Base-by-base conservation (phyloP, 2,113 vertebrate species). In the Gadus macrocephalus region DNA sequence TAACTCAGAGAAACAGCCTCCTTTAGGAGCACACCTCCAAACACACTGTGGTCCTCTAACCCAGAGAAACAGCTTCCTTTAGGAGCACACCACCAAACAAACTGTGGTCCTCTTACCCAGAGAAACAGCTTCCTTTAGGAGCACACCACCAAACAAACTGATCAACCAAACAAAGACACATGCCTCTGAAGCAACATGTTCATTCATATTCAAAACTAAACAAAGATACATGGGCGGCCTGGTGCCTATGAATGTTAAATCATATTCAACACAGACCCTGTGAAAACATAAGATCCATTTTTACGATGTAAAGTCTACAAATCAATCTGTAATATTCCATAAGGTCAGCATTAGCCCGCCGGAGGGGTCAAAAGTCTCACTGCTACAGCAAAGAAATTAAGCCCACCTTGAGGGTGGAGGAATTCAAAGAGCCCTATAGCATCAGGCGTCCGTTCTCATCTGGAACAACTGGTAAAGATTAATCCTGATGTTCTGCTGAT, bases 31-130 rank as follows among this genome's bases (percentile, higher is more conserved):
- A 85, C 78, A 85, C 74, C 85, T 79, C 83, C 42, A 49, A 49
- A 84, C 69, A 87, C 68, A 71, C 70, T 89, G 89, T 20, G 87
- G 87, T 89, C 90, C 85, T 81, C 11, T 81, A 25, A 62, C 68
- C 61, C 31, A 80, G 76, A 70, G 20, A 71, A 78, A 66, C 61
- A 59, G 22, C 27, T 3, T 31, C 28, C 28, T 31, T 31, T 5
- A 31, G 28, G 5, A 31, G 72, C 78, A 85, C 78, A 85, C 74
- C 85, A 80, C 83, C 42, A 49, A 49, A 84, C 69, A 87, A 69
- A 71, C 70, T 89, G 89, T 25, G 87, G 87, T 89, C 90, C 85
- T 81, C 11, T 81, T 20, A 62, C 68, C 61, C 31, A 80, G 76
- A 70, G 20, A 70, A 78, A 67, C 61, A 59, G 22, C 28, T 4